Evolutionary conservation across 2,113 vertebrate genomes (phyloP), one percentile per base, ranked within the genome.

Genomic region (Polypterus senegalus): DNA sequence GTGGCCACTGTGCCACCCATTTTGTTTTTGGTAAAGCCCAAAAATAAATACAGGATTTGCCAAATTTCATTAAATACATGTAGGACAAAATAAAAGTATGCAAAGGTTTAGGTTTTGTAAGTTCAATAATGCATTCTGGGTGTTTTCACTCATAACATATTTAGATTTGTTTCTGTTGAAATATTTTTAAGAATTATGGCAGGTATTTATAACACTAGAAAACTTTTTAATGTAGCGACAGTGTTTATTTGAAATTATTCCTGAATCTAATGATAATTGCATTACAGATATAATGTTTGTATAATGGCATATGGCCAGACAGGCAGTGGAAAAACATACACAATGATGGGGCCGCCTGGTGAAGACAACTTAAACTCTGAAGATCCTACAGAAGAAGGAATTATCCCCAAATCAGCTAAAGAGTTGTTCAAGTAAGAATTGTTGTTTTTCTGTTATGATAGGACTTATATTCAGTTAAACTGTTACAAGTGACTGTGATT

Each of bases 301-400:
- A 79, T 93, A 63, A 89, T 89, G 91, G 90, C 91, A 1, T 91
- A 91, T 0, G 90, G 91, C 1, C 91, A 91, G 77, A 91, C 89
- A 0, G 91, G 91, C 48, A 90, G 90, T 54, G 89, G 92, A 6
- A 94, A 94, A 74, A 92, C 87, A 45, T 77, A 91, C 63, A 90
- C 92, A 43, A 88, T 91, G 91, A 62, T 92, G 66, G 91, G 92
- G 56, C 82, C 81, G 0, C 74, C 65, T 57, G 9, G 64, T 45
- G 71, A 74, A 5, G 70, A 69, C 5, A 57, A 61, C 43, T 47
- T 66, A 0, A 9, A 57, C 4, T 63, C 0, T 6, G 76, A 75
- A 66, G 66, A 70, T n/a, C 67, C 71, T 7, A 47, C 67, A 1
- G 70, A 86, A 57, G 67, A 71, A 11, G 91, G 91, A 2, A 73